A percentile compares a stretch with the other conserved stretches of the same genome.
Conservation (phyloP, 2,113 vertebrate genomes). For the Chloropsis hardwickii region DNA sequence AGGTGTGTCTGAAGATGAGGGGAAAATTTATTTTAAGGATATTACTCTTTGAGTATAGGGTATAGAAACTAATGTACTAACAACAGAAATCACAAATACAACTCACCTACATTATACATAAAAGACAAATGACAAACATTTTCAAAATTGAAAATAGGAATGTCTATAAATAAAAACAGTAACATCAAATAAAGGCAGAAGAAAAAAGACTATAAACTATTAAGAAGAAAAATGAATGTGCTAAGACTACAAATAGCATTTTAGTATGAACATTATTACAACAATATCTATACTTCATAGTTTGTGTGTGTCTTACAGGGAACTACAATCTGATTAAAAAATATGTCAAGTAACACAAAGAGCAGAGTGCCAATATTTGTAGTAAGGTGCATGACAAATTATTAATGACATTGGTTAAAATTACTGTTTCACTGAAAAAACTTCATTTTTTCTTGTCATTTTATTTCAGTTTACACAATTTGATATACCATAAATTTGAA, state of each 20-base stretch:
- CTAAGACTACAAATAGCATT: neutral
- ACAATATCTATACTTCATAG: neutral
- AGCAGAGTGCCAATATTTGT: neutral
- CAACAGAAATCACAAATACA: neutral
- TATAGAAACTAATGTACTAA: neutral
- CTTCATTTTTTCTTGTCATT: neutral
- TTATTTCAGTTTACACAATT: neutral
- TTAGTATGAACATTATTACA: neutral
- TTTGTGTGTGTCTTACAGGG: neutral
- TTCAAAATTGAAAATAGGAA: neutral
- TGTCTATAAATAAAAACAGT: neutral
- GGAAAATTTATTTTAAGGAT: neutral
- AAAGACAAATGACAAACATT: neutral
- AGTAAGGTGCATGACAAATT: neutral
- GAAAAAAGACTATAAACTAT: neutral
- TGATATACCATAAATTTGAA: neutral
- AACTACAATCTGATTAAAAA: neutral
- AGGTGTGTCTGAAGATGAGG: neutral
- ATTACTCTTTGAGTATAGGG: neutral
- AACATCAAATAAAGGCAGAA: neutral
- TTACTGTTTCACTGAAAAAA: neutral
- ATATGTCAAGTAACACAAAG: neutral
- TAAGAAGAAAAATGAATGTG: neutral
- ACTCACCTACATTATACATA: neutral
- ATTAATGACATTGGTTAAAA: neutral